Evolutionary conservation across 2,113 vertebrate genomes (phyloP), one percentile per base, ranked within the genome.

Genomic region (Hippoglossus stenolepis): DNA sequence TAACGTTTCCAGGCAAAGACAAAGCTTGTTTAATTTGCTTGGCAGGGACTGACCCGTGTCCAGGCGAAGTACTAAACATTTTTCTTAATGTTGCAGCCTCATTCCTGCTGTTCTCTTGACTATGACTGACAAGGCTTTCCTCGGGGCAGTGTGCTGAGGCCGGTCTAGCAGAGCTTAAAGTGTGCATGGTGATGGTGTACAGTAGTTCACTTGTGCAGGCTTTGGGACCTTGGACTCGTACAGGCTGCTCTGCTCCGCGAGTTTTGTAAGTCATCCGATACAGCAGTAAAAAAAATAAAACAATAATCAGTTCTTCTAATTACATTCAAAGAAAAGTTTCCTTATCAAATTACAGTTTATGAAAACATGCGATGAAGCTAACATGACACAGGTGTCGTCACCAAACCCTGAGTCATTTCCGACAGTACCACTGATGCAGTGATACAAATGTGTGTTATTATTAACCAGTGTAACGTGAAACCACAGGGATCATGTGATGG

Each of bases 21-120:
- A 79, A 63, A 70, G 83, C 65, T 77, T 85, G 80, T 87, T 91
- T 89, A 83, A 91, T 89, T 91, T 81, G 68, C 77, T 87, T 90
- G 87, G 90, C 87, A 84, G 87, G 68, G 87, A 88, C 73, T 65
- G 59, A 86, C 79, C 69, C 83, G 57, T 77, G 81, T 91, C 77
- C 84, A 73, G 60, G 71, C 65, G 2, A 59, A 77, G 78, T 31
- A 71, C 70, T 74, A 59, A 73, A 64, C 67, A 71, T 86, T 83
- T 58, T 7, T 72, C 70, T 88, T 78, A 72, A 83, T 21, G 63
- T 70, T 70, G 65, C 68, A 65, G 54, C 82, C 43, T 80, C 83
- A 70, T 77, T 86, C 69, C 75, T 66, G 57, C 77, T 51, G 53
- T 23, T 83, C 65, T 14, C 40, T 17, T 43, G 53, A 70, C 71